phyloP scores from a whole-genome alignment of 1,140 invertebrate genomes.

The Drosophila willistoni region DNA sequence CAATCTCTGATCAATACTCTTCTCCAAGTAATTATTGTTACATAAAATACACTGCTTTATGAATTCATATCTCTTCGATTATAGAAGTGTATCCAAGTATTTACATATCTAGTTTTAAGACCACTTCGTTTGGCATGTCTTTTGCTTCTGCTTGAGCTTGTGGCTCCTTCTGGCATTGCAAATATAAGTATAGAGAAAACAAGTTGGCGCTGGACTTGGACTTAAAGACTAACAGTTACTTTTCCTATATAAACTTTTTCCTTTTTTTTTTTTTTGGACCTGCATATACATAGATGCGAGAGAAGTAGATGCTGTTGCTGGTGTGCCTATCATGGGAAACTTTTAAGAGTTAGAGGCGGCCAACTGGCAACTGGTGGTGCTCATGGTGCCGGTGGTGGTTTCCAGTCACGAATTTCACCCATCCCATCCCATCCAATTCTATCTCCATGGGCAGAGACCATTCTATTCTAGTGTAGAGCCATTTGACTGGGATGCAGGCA shows the following conservation, averaged over 20 bases:
- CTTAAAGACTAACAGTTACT: slow-evolving; percentile 76
- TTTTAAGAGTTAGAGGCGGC: slow-evolving; percentile 28
- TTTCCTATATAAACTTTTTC: slow-evolving; percentile 57
- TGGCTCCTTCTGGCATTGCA: slow-evolving; percentile 26
- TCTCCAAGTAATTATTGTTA: not conserved
- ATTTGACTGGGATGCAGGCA: not conserved
- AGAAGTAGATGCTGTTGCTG: slow-evolving; percentile 35
- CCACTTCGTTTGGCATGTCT: slow-evolving; percentile 11
- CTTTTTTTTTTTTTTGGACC: slow-evolving; percentile 52
- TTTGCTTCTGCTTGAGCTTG: slow-evolving; percentile 25
- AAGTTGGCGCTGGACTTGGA: slow-evolving; percentile 55
- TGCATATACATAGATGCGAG: slow-evolving; percentile 33
- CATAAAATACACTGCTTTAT: not conserved
- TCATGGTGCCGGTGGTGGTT: slow-evolving; percentile 47
- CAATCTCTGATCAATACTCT: not conserved
- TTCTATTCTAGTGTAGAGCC: slow-evolving; percentile 1
- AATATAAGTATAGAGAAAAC: slow-evolving; percentile 67
- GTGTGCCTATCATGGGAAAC: slow-evolving; percentile 60
- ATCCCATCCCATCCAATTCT: slow-evolving; percentile 61
- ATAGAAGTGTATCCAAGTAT: slow-evolving; percentile 10
- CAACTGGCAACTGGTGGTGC: slow-evolving; percentile 34
- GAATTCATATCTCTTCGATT: not conserved
- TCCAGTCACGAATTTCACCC: slow-evolving; percentile 65
- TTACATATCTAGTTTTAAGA: slow-evolving; percentile 12
- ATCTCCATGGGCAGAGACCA: slow-evolving; percentile 17